Base-by-base conservation (phyloP, 2,888 invertebrate genomes). In the Caenorhabditis becei region DNA sequence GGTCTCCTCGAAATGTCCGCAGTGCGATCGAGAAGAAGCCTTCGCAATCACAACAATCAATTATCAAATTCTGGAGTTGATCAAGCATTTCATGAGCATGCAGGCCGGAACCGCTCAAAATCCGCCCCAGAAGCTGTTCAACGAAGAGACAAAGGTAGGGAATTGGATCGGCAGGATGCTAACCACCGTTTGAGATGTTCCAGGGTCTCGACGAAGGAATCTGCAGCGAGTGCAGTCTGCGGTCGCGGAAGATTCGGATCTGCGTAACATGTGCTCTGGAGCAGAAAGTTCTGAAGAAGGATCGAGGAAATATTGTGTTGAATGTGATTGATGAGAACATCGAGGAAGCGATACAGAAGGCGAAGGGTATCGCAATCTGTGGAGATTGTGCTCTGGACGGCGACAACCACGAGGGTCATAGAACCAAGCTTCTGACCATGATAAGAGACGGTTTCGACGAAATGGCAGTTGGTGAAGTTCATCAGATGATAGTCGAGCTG, bases 11-110 rank as follows among this genome's bases (percentile, higher is more conserved):
- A 82, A 77, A 53, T 82, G 82, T 20, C 82, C 82, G 16, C 74
- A 70, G 18, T 82, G 82, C 54, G 69, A 82, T 18, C 41, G 69
- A 59, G 82, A 82, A 18, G 82, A 82, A 49, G 82, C 82, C 8
- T 82, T 82, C 28, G 74, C 78, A 7, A 44, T 78, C 3, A 74
- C 74, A 4, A 78, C 78, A 3, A 70, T 82, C 51, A 82, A 82
- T 59, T 82, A 74, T 72, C 72, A 77, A 61, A 59, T 82, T 41
- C 28, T 82, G 16, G 78, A 75, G 35, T 20, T 75, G 14, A 75
- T 75, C 18, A 75, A 75, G 35, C 75, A 75, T 28, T 75, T 75
- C 24, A 66, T 54, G 26, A 61, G 44, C 11, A 61, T 75, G 66
- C 51, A 66, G 41, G 44, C 65, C 24, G 66, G 75, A n/a, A n/a